Evolutionary conservation across 2,797 vertebrate genomes (phyloP).

Genomic region (Pristis pectinata): DNA sequence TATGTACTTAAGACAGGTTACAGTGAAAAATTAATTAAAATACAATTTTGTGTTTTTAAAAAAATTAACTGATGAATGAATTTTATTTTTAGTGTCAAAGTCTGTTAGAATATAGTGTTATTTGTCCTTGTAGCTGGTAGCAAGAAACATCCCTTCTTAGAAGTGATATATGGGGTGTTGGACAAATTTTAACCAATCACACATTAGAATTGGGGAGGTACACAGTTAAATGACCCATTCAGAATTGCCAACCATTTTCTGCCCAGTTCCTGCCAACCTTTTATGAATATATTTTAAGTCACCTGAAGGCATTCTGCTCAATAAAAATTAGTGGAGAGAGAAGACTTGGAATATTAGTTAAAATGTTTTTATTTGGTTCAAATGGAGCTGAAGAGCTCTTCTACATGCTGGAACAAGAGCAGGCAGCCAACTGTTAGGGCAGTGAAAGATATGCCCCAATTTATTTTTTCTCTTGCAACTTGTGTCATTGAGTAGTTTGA

Average conservation of each 20-base stretch:
- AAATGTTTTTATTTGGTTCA: not conserved
- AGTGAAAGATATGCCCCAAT: no score
- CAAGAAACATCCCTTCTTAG: no score
- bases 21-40: not conserved
- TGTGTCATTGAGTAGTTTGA: not conserved
- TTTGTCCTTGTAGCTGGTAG: not conserved
- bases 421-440: no score
- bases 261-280: not conserved
- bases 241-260: not conserved
- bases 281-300: not conserved
- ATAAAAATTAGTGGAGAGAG: not conserved
- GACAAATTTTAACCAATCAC: not conserved
- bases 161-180: not conserved
- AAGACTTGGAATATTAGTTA: not conserved
- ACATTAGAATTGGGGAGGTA: not conserved
- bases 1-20: not conserved
- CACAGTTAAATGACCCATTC: not conserved
- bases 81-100: not conserved
- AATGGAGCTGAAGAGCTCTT: no score
- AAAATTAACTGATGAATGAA: no score
- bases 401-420: no score
- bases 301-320: not conserved
- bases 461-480: constrained; percentile 27
- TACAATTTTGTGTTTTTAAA: not conserved
- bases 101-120: not conserved